These are phyloP conservation scores for Pectinophora gossypiella DNA, from an alignment of 1,140 invertebrate species.

Conservation along the genomic window DNA sequence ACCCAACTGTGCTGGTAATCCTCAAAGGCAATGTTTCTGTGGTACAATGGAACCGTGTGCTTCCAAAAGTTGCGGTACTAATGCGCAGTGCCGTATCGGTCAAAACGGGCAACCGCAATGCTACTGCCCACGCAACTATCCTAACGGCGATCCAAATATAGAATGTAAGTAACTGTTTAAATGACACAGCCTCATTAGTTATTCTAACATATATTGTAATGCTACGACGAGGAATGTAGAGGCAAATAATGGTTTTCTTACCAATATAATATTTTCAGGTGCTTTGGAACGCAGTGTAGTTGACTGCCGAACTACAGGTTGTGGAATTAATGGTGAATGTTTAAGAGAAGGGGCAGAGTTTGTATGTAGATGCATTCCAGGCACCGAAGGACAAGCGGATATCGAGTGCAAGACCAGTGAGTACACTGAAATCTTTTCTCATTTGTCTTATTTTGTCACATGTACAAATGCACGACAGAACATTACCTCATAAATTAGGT, in stretches of 20 bases:
- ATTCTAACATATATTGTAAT: too few relatives aligned
- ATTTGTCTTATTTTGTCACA: conserved; percentile 5
- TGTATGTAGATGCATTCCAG: conserved; percentile 87
- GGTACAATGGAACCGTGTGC: conserved; percentile 82
- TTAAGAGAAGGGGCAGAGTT: conserved; percentile 86
- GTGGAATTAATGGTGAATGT: conserved; percentile 88
- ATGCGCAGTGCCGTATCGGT: conserved; percentile 86
- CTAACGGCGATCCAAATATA: conserved; percentile 88
- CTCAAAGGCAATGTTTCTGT: conserved; percentile 86
- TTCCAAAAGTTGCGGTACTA: conserved; percentile 85
- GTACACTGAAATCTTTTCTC: conserved; percentile 39
- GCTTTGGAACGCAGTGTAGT: conserved; percentile 78
- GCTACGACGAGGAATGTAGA: too few relatives aligned
- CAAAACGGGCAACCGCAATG: conserved; percentile 82
- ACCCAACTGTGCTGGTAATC: conserved; percentile 88
- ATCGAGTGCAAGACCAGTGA: conserved; percentile 88
- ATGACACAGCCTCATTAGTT: not conserved
- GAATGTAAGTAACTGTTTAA: conserved; percentile 81
- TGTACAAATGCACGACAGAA: conserved; percentile 67
- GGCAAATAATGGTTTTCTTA: too few relatives aligned
- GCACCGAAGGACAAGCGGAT: conserved; percentile 83
- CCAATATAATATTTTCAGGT: conserved; percentile 73
- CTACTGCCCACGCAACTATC: conserved; percentile 87
- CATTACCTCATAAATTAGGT: not conserved
- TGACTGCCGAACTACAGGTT: conserved; percentile 89